These are phyloP conservation scores for Brotula barbata DNA, from an alignment of 2,797 vertebrate genomes.

Conservation along the genomic window DNA sequence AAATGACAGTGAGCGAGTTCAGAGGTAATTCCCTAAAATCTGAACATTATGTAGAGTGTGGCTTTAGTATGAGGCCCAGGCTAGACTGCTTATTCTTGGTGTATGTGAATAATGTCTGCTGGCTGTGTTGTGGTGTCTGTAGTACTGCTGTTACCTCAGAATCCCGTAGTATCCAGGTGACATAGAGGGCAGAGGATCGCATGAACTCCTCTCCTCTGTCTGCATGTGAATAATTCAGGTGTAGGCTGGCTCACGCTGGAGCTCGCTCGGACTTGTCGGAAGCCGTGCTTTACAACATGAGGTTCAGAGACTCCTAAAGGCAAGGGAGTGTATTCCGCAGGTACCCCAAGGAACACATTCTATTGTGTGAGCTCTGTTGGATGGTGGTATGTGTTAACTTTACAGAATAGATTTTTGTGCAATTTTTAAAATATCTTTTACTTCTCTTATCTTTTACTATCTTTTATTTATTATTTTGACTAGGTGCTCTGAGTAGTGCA, in stretches of 20 bases:
- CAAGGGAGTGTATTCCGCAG: background rate
- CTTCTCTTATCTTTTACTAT: too few species aligned
- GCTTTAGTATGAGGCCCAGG: too few species aligned
- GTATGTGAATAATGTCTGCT: background rate
- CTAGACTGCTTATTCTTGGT: background rate
- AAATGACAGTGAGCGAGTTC: too few species aligned
- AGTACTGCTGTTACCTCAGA: constrained; percentile 22
- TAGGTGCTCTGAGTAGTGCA: too few species aligned
- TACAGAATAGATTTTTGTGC: too few species aligned
- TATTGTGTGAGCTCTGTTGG: too few species aligned
- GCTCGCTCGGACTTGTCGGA: constrained; percentile 21
- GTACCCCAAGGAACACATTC: background rate
- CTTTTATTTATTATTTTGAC: too few species aligned
- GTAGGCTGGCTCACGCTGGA: constrained; percentile 24
- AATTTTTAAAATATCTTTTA: too few species aligned
- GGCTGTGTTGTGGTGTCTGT: background rate
- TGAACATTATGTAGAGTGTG: too few species aligned
- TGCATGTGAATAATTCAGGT: constrained; percentile 67
- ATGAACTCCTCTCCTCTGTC: constrained; percentile 58
- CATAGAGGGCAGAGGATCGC: constrained; percentile 57
- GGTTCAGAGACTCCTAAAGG: background rate
- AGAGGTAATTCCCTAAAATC: too few species aligned
- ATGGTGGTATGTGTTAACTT: too few species aligned
- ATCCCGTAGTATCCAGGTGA: constrained; percentile 53
- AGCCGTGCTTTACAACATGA: background rate